A percentile compares a stretch with the other conserved stretches of the same genome.
These are phyloP conservation scores for Sarcophaga variegata DNA, from an alignment of 2,888 invertebrate species.

Conservation along the genomic window DNA sequence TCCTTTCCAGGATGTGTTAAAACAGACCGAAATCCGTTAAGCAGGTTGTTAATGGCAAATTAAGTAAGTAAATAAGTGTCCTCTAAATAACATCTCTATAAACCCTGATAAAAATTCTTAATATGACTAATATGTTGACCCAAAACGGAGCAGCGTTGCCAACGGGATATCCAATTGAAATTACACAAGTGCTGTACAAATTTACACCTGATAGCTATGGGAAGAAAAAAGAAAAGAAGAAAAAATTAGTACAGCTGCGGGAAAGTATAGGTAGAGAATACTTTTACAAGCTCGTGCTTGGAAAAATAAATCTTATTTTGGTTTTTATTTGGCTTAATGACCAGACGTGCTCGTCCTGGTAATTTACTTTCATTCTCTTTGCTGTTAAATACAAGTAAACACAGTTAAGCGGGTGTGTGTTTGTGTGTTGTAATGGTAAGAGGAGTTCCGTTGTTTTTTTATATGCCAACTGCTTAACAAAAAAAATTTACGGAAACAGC, in stretches of 20 bases:
- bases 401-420: conserved; percentile 3
- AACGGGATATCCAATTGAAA: too few relatives aligned
- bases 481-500: conserved; percentile 19
- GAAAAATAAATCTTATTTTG: conserved; percentile 78
- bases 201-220: too few relatives aligned
- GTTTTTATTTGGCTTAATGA: conserved; percentile 80
- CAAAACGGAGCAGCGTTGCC: too few relatives aligned
- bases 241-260: conserved; percentile 35
- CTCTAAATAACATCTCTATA: too few relatives aligned
- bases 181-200: too few relatives aligned
- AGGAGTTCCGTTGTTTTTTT: too few relatives aligned
- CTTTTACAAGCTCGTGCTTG: conserved; percentile 54
- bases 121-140: too few relatives aligned
- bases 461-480: conserved; percentile 38
- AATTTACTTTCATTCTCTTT: conserved; percentile 73
- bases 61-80: too few relatives aligned
- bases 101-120: too few relatives aligned
- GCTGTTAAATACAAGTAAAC: not conserved
- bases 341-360: conserved; percentile 79
- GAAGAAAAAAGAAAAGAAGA: conserved; percentile 1
- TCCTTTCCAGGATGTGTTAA: too few relatives aligned
- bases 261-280: conserved; percentile 30
- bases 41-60: too few relatives aligned
- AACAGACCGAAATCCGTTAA: too few relatives aligned
- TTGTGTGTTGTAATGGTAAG: not conserved